A percentile compares a stretch with the other conserved stretches of the same genome.
Conservation (phyloP, 2,797 vertebrate genomes). For the Trachurus trachurus region DNA sequence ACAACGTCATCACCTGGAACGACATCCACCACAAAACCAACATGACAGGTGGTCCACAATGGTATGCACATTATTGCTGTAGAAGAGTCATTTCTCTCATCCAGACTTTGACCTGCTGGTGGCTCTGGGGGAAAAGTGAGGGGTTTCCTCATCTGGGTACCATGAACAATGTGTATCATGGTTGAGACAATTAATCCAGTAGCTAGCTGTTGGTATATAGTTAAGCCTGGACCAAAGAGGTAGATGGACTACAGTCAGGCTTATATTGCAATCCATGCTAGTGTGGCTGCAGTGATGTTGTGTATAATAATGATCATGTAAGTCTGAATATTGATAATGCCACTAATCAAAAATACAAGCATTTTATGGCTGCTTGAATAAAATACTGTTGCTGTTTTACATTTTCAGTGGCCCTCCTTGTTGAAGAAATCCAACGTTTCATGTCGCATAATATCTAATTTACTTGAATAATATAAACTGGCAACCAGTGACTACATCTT, state of each 20-base stretch:
- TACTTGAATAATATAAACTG: neutral
- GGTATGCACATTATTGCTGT: slow-evolving; percentile 68
- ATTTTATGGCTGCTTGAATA: neutral
- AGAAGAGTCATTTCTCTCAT: neutral
- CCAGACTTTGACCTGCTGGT: too few species aligned
- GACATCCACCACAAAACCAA: slow-evolving; percentile 91
- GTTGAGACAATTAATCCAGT: neutral
- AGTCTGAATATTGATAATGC: too few species aligned
- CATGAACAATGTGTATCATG: too few species aligned
- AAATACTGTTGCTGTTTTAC: neutral
- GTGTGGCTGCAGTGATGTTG: neutral
- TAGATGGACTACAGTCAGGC: neutral
- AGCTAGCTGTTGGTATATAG: neutral
- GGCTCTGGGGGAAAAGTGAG: neutral
- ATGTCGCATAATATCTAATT: too few species aligned
- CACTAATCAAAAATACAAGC: neutral
- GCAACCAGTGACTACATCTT: neutral
- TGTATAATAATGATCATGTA: too few species aligned
- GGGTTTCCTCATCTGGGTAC: neutral
- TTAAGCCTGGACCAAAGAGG: neutral
- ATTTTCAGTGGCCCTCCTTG: neutral
- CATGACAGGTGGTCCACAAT: slow-evolving; percentile 85
- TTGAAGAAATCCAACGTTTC: neutral
- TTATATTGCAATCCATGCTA: neutral
- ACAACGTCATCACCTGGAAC: slow-evolving; percentile 91